Conservation (phyloP, 2,888 invertebrate species). For the Podotricha telesiphe region DNA sequence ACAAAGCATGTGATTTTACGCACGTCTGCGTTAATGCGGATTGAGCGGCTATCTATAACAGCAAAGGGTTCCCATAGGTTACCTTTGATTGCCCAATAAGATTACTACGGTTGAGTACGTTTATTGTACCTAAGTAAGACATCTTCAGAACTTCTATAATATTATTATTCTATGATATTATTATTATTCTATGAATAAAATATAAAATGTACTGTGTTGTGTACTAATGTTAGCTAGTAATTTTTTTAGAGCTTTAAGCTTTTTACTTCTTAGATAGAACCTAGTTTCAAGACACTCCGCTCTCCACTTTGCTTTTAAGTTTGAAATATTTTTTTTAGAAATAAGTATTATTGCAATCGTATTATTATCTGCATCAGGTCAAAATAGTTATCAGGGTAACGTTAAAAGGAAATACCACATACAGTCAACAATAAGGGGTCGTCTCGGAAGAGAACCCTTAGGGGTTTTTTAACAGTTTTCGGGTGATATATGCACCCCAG, state of each 20-base stretch:
- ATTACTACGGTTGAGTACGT: conserved; percentile 64
- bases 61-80: conserved; percentile 41
- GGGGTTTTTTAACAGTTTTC: conserved; percentile 78
- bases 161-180: too few species aligned
- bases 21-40: conserved; percentile 29
- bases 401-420: conserved; percentile 41
- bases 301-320: too few species aligned
- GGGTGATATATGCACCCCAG: conserved; percentile 78
- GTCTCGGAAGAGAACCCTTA: conserved; percentile 58
- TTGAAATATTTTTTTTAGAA: not conserved
- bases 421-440: conserved; percentile 47
- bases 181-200: too few species aligned
- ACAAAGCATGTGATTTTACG: conserved; percentile 35
- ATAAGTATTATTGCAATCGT: not conserved
- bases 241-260: too few species aligned
- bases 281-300: too few species aligned
- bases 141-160: conserved; percentile 47
- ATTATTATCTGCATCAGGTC: conserved; percentile 6
- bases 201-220: too few species aligned
- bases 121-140: conserved; percentile 66
- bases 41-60: conserved; percentile 28
- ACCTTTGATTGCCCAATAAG: conserved; percentile 56
- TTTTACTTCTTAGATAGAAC: too few species aligned
- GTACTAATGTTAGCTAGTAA: too few species aligned
- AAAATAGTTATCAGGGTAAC: conserved; percentile 34